Base-by-base conservation (phyloP, 1,140 invertebrate species). In the Sitodiplosis mosellana region DNA sequence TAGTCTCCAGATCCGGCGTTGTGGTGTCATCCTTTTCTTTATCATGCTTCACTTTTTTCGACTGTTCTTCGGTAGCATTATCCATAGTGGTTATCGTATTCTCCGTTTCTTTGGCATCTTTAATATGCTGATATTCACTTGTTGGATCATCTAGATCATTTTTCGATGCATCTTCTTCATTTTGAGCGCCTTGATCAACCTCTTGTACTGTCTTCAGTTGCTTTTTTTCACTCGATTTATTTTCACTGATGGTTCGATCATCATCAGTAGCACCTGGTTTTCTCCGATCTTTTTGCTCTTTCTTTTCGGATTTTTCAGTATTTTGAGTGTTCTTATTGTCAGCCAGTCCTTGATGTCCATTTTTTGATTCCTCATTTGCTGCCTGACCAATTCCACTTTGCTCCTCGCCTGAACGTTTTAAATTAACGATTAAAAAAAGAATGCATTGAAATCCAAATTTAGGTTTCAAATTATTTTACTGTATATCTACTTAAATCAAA, bases 51-150 rank as follows among this genome's bases (percentile, higher is more conserved):
- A 78, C 70, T 52, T 82, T 74, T 49, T 82, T 74, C 1, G 81
- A 78, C 68, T 95, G 88, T 56, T 94, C 87, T 60, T 84, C 76
- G 0, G 80, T 83, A 1, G 80, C 81, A 42, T 77, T 76, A 50
- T 83, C 81, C 47, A 82, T 62, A 0, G 76, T 74, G 54, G 55
- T 58, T 0, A 76, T 74, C 54, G 55, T 57, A 46, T 67, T 65
- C 54, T 78, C 76, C 45, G 68, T 73, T 22, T 78, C 75, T 49
- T 82, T 78, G 0, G 83, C 73, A 53, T 89, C 77, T 54, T 83
- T 79, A 1, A 94, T 78, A 62, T 94, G 90, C 64, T 93, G 80
- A 63, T 83, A 93, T 21, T 75, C 70, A 37, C 60, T 56, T 6
- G 73, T 61, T 2, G 68, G 58, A 14, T 64, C 55, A 4, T 65